phyloP scores from a whole-genome alignment of 2,888 invertebrate genomes.

The Phalera bucephala region DNA sequence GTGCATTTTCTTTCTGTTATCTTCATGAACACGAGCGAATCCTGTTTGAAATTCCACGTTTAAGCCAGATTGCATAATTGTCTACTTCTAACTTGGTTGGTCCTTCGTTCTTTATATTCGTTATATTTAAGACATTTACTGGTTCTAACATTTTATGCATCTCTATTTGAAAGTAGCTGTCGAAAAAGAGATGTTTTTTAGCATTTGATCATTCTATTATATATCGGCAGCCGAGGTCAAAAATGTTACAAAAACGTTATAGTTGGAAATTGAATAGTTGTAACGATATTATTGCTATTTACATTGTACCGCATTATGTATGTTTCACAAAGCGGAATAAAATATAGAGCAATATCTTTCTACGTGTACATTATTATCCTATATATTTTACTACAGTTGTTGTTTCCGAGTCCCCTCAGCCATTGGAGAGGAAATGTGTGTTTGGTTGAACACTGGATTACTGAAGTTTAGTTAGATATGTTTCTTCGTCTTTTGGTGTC shows the following conservation, averaged over 20 bases:
- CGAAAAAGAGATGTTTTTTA: too few species aligned
- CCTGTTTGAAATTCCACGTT: neutral
- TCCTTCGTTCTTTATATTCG: too few species aligned
- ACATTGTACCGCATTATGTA: constrained; percentile 6
- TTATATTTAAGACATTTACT: too few species aligned
- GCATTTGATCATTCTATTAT: too few species aligned
- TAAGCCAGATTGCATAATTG: too few species aligned
- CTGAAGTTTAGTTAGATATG: constrained; percentile 30
- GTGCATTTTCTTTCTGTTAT: neutral
- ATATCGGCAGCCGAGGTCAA: too few species aligned
- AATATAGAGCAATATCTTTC: constrained; percentile 10
- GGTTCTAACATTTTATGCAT: too few species aligned
- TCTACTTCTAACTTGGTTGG: too few species aligned
- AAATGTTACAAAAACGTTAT: too few species aligned
- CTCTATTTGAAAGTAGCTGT: too few species aligned
- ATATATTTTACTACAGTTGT: constrained; percentile 20
- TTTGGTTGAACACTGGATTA: constrained; percentile 25
- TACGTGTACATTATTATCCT: constrained; percentile 9
- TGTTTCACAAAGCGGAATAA: constrained; percentile 14
- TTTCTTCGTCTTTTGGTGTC: constrained; percentile 28
- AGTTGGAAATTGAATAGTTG: too few species aligned
- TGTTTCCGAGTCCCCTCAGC: constrained; percentile 11
- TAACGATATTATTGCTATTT: neutral
- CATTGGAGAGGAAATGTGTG: constrained; percentile 12
- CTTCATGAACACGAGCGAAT: neutral